These are phyloP conservation scores for Cyrtodaria siliqua DNA, from an alignment of 2,888 invertebrate genomes.

Conservation along the genomic window DNA sequence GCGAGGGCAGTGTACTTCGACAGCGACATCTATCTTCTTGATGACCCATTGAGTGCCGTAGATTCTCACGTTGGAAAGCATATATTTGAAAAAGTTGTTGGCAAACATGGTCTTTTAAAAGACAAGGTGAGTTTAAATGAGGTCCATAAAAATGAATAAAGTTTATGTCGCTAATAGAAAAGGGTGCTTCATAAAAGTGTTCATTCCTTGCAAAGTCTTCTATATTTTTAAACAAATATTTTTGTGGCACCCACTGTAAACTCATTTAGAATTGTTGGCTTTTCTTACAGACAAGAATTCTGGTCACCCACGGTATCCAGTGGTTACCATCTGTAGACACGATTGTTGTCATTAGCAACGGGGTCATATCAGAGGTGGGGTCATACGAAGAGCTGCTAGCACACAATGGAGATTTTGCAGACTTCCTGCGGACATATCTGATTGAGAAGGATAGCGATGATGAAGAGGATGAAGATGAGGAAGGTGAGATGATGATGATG, in stretches of 20 bases:
- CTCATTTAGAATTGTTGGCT: too few relatives aligned
- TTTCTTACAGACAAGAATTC: slow-evolving; percentile 91
- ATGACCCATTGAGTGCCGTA: slow-evolving; percentile 86
- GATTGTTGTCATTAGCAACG: slow-evolving; percentile 95
- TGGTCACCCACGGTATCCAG: slow-evolving; percentile 98
- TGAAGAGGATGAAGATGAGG: slow-evolving; percentile 77
- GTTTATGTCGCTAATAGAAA: too few relatives aligned
- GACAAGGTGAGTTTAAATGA: slow-evolving; percentile 77
- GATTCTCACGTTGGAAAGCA: slow-evolving; percentile 86
- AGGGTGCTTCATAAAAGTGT: too few relatives aligned
- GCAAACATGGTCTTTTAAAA: slow-evolving; percentile 80
- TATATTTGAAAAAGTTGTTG: slow-evolving; percentile 84
- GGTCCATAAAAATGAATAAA: too few relatives aligned
- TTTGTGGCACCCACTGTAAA: too few relatives aligned
- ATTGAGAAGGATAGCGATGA: slow-evolving; percentile 82
- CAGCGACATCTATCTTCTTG: slow-evolving; percentile 84
- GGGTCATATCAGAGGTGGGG: slow-evolving; percentile 95
- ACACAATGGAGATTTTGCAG: slow-evolving; percentile 89
- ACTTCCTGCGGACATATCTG: slow-evolving; percentile 87
- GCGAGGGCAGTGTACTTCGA: slow-evolving; percentile 84
- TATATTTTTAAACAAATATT: too few relatives aligned
- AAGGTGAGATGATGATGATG: slow-evolving; percentile 80
- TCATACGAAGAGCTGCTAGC: slow-evolving; percentile 95
- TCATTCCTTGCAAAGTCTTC: too few relatives aligned
- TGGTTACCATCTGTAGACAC: slow-evolving; percentile 95